phyloP scores from a whole-genome alignment of 2,113 vertebrate species.

The Stegostoma tigrinum region DNA sequence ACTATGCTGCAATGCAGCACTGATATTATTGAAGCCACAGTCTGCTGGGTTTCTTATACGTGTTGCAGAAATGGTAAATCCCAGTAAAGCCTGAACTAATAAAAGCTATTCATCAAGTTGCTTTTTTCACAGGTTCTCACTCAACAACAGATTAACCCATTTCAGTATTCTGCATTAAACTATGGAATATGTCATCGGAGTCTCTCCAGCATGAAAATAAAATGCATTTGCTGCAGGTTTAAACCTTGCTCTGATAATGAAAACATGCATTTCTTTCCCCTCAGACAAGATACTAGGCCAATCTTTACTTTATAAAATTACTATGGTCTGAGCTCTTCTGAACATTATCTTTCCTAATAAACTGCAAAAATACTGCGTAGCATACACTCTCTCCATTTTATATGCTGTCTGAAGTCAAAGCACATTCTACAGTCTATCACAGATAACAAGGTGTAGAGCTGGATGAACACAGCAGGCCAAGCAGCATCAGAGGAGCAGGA shows the following conservation, averaged over 20 bases:
- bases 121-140: not conserved
- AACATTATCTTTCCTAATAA: not conserved
- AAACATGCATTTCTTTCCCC: not conserved
- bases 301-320: not conserved
- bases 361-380: not conserved
- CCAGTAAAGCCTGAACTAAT: not conserved
- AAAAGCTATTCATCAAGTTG: conserved; percentile 18
- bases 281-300: not conserved
- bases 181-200: not conserved
- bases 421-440: not conserved
- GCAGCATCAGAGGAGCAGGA: too few species aligned
- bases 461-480: too few species aligned
- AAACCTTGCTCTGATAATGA: not conserved
- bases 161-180: not conserved
- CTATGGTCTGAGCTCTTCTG: not conserved
- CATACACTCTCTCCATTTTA: not conserved
- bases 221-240: not conserved
- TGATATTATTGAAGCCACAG: conserved; percentile 21
- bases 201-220: not conserved
- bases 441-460: too few species aligned
- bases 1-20: conserved; percentile 29
- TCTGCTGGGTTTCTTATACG: not conserved
- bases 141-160: not conserved
- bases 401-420: not conserved
- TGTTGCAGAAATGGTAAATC: conserved; percentile 25